Evolutionary conservation across 2,113 vertebrate genomes (phyloP).

Genomic region (Beaufortia kweichowensis): DNA sequence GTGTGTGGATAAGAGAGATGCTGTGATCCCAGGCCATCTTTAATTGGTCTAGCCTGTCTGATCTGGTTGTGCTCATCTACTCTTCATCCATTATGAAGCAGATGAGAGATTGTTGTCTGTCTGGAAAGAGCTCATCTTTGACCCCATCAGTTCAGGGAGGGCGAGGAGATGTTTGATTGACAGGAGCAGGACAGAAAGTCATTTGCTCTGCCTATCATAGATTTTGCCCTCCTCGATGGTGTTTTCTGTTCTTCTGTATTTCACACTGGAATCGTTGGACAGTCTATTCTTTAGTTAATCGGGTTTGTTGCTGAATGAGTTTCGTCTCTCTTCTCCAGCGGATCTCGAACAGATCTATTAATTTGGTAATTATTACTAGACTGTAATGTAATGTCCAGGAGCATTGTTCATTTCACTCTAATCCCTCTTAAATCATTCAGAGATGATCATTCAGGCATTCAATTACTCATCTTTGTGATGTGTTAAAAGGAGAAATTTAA

Average conservation of each 20-base stretch:
- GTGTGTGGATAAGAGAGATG: slow-evolving; percentile 14
- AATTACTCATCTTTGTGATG: no score
- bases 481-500: no score
- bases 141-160: slow-evolving; percentile 33
- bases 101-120: slow-evolving; percentile 34
- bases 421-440: no score
- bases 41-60: slow-evolving; percentile 32
- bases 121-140: slow-evolving; percentile 34
- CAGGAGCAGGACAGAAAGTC: slow-evolving; percentile 29
- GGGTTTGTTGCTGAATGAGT: not conserved
- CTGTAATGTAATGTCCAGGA: not conserved
- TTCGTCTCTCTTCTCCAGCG: not conserved
- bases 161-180: slow-evolving; percentile 30
- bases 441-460: no score
- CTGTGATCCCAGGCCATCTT: slow-evolving; percentile 26
- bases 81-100: slow-evolving; percentile 19
- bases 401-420: no score
- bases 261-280: not conserved
- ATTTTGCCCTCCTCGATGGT: no score
- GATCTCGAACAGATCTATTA: not conserved
- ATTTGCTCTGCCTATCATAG: slow-evolving; percentile 10
- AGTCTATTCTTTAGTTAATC: not conserved
- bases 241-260: no score
- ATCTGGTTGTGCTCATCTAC: slow-evolving; percentile 17
- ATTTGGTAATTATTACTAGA: not conserved